Conservation (phyloP, 2,888 invertebrate species). For the Troglohyphantes excavatus region DNA sequence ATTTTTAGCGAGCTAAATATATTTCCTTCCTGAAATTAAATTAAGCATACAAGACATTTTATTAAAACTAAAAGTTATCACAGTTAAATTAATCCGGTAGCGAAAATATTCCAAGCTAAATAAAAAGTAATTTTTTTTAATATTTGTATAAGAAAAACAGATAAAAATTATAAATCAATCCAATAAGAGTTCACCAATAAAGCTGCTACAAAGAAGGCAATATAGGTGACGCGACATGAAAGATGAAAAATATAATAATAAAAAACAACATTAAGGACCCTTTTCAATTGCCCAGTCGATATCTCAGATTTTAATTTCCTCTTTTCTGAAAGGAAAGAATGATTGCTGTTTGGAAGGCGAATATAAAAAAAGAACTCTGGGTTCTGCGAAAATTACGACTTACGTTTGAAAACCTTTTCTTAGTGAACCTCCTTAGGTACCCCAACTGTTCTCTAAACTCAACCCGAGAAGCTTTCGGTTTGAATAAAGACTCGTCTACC, state of each 20-base stretch:
- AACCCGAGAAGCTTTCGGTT: slow-evolving; percentile 47
- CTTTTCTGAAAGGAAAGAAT: slow-evolving; percentile 60
- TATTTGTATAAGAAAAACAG: too few species aligned
- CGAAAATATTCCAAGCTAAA: too few species aligned
- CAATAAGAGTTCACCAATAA: slow-evolving; percentile 7
- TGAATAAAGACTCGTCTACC: slow-evolving; percentile 28
- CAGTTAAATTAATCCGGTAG: too few species aligned
- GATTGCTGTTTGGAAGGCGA: slow-evolving; percentile 38
- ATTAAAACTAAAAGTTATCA: too few species aligned
- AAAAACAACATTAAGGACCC: slow-evolving; percentile 29
- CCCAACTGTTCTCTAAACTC: slow-evolving; percentile 26
- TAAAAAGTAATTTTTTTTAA: too few species aligned
- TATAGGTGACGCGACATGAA: slow-evolving; percentile 27
- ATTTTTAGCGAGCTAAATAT: too few species aligned
- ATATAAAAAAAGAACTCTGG: slow-evolving; percentile 24
- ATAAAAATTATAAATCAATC: slow-evolving; percentile 26
- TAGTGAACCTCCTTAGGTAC: neutral
- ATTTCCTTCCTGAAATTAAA: too few species aligned
- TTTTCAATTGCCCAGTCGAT: slow-evolving; percentile 45
- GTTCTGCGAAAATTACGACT: slow-evolving; percentile 61
- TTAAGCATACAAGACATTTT: too few species aligned
- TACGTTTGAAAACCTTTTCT: slow-evolving; percentile 53
- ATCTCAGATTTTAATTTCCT: slow-evolving; percentile 71
- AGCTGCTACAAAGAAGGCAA: slow-evolving; percentile 18
- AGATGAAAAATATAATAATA: neutral